phyloP scores from a whole-genome alignment of 2,888 invertebrate species.

The Trissolcus japonicus region DNA sequence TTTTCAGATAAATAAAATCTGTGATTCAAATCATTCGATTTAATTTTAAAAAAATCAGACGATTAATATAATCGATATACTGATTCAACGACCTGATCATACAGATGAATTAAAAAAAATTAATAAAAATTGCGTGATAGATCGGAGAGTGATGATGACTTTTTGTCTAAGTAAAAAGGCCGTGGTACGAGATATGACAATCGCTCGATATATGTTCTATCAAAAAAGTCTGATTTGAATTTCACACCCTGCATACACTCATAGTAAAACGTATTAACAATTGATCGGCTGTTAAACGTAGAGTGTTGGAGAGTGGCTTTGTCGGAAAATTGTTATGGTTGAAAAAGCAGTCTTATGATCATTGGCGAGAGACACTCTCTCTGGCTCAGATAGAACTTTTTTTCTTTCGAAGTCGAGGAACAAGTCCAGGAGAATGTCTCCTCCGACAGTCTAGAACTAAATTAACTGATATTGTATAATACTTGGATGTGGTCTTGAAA shows the following conservation, averaged over 20 bases:
- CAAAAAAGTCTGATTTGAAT: too few species aligned
- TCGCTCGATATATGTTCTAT: conserved; percentile 2
- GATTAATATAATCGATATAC: too few species aligned
- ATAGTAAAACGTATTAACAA: conserved; percentile 19
- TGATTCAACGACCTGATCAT: too few species aligned
- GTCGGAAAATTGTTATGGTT: conserved; percentile 2
- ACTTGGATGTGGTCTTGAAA: conserved; percentile 53
- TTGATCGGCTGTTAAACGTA: conserved; percentile 11
- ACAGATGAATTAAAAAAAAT: too few species aligned
- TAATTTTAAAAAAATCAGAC: too few species aligned
- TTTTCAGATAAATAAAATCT: too few species aligned
- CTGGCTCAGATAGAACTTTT: neutral
- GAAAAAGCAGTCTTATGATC: conserved; percentile 17
- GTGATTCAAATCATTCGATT: too few species aligned
- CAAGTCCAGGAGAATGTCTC: conserved; percentile 58
- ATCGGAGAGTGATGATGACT: neutral
- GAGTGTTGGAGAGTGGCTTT: neutral
- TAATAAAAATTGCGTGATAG: too few species aligned
- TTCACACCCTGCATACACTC: neutral
- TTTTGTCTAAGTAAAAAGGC: conserved; percentile 26
- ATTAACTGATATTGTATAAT: conserved; percentile 54
- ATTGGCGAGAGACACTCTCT: conserved; percentile 17
- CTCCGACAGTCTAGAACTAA: conserved; percentile 63
- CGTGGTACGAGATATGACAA: conserved; percentile 5
- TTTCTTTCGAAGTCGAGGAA: conserved; percentile 59